These are phyloP conservation scores for Micropterix aruncella DNA, from an alignment of 2,888 invertebrate genomes.

Conservation along the genomic window DNA sequence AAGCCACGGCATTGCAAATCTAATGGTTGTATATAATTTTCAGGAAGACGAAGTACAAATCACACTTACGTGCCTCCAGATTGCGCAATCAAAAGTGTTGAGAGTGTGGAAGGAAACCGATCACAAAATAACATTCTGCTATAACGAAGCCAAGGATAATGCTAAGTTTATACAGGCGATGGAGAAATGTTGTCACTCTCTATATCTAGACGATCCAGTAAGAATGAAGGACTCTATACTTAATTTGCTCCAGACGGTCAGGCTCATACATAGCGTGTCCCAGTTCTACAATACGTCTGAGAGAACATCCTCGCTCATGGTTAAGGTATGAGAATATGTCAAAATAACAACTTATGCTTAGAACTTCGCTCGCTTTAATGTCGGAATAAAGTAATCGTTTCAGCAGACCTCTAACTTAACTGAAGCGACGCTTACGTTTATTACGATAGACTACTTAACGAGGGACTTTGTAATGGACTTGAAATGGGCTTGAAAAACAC, in stretches of 20 bases:
- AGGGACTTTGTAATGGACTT: too few relatives aligned
- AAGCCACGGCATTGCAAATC: too few relatives aligned
- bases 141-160: constrained; percentile 92
- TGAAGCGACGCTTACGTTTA: too few relatives aligned
- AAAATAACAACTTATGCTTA: background rate
- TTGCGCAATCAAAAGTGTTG: constrained; percentile 65
- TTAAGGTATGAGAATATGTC: constrained; percentile 49
- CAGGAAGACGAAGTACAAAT: constrained; percentile 62
- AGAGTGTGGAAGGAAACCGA: constrained; percentile 76
- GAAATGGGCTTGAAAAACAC: too few relatives aligned
- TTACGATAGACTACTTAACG: too few relatives aligned
- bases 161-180: constrained; percentile 89
- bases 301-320: constrained; percentile 89
- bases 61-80: constrained; percentile 60
- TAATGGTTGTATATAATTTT: constrained; percentile 4
- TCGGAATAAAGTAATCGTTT: too few relatives aligned
- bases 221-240: constrained; percentile 84
- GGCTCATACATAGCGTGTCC: constrained; percentile 87
- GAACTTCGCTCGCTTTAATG: too few relatives aligned
- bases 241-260: constrained; percentile 79
- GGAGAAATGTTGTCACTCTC: constrained; percentile 88
- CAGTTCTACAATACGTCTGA: constrained; percentile 95
- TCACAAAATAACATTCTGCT: constrained; percentile 84
- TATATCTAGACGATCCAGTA: constrained; percentile 87
- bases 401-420: too few relatives aligned